Percentiles rank a stretch among this genome's conserved stretches.
Conservation (phyloP, 2,113 vertebrate genomes). For the Falco punctatus region DNA sequence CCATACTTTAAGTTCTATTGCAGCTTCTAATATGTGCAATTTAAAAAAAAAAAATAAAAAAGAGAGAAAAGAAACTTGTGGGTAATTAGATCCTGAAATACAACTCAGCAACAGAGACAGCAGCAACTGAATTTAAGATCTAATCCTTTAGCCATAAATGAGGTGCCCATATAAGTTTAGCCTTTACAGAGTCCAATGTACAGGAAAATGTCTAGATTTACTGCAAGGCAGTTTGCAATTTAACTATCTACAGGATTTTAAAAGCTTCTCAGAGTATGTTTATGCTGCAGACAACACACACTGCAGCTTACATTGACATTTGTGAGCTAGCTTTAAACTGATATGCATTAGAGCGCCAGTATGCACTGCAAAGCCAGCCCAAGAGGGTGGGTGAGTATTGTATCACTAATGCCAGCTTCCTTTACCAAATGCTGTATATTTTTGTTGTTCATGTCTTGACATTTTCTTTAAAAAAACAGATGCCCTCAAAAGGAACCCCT, state of each 20-base stretch:
- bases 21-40: not conserved
- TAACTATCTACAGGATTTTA: not conserved
- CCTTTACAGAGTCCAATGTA: not conserved
- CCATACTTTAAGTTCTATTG: not conserved
- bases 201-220: not conserved
- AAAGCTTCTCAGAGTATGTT: not conserved
- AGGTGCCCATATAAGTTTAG: not conserved
- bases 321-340: not conserved
- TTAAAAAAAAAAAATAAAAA: not conserved
- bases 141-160: not conserved
- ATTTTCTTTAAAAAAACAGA: not conserved
- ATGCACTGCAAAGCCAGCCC: not conserved
- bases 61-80: not conserved
- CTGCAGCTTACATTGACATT: not conserved
- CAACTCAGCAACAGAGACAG: not conserved
- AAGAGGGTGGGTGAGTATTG: not conserved
- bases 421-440: not conserved
- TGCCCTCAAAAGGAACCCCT: rapidly evolving
- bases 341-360: not conserved
- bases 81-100: not conserved
- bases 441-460: not conserved
- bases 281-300: not conserved
- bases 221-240: not conserved
- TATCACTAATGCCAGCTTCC: not conserved
- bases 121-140: not conserved